These are phyloP conservation scores for Brachionus koreanus DNA, from an alignment of 1,140 invertebrate genomes.

Conservation along the genomic window DNA sequence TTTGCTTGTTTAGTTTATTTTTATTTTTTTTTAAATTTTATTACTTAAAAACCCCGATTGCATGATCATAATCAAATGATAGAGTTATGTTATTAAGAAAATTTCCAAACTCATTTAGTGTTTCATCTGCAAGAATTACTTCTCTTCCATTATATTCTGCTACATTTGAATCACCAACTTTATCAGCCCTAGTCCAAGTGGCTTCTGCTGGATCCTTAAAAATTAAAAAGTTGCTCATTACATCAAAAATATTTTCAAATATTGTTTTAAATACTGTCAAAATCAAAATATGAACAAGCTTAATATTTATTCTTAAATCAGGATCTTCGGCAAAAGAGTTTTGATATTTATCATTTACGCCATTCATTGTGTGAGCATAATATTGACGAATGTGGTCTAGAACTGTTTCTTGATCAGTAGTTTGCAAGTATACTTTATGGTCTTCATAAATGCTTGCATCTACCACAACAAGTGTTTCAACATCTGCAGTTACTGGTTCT, in stretches of 20 bases:
- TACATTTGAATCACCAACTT: too few relatives aligned
- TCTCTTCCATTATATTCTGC: background rate
- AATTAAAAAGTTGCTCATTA: too few relatives aligned
- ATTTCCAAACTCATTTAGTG: background rate
- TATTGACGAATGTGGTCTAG: too few relatives aligned
- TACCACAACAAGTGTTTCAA: too few relatives aligned
- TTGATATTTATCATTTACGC: slow-evolving; percentile 14
- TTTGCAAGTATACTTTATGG: too few relatives aligned
- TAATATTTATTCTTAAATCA: slow-evolving; percentile 10
- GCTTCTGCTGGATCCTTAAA: too few relatives aligned
- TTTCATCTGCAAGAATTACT: background rate
- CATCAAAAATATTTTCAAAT: background rate
- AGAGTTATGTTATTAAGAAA: background rate
- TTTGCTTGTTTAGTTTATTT: too few relatives aligned
- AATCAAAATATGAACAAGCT: background rate
- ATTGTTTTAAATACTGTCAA: background rate
- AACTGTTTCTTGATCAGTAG: too few relatives aligned
- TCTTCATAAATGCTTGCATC: too few relatives aligned
- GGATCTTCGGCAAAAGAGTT: background rate
- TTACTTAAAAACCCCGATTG: slow-evolving; percentile 25
- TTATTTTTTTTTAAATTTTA: background rate
- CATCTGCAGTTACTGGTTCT: too few relatives aligned
- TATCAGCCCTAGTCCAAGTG: too few relatives aligned
- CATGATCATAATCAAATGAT: background rate
- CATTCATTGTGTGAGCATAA: slow-evolving; percentile 1